Percentiles rank a stretch among this genome's conserved stretches.
phyloP scores from a whole-genome alignment of 2,888 invertebrate species.

The Nematopogon swammerdamellus region DNA sequence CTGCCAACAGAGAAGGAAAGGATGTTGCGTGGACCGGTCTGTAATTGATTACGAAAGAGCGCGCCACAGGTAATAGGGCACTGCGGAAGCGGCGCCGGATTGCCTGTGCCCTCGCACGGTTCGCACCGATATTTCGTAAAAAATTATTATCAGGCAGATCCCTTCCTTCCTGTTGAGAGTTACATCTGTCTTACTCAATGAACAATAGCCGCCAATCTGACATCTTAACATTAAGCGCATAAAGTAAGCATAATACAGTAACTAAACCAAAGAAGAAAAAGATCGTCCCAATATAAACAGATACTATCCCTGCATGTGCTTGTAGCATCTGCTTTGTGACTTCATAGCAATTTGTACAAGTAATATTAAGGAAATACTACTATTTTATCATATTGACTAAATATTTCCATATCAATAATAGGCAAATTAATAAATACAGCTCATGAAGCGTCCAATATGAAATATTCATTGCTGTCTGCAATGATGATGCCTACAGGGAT shows the following conservation, averaged over 20 bases:
- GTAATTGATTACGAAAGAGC: background rate
- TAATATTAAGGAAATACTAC: no score
- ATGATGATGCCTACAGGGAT: no score
- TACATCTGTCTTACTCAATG: background rate
- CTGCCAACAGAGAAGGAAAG: conserved; percentile 71
- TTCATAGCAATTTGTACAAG: no score
- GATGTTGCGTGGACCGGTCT: conserved; percentile 34
- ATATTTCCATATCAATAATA: no score
- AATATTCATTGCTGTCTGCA: no score
- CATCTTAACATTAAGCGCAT: no score
- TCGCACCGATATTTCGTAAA: conserved; percentile 7
- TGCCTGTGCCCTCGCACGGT: background rate
- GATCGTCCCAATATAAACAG: conserved; percentile 22
- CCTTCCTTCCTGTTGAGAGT: conserved; percentile 43
- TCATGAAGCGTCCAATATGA: no score
- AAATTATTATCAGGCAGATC: conserved; percentile 27
- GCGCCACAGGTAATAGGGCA: background rate
- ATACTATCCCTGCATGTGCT: background rate
- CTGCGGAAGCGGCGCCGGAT: background rate
- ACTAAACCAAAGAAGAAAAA: conserved; percentile 29
- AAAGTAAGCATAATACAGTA: background rate
- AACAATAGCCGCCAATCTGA: background rate
- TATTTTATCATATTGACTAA: no score
- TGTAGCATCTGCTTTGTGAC: no score
- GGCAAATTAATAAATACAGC: no score